Evolutionary conservation across 2,113 vertebrate species (phyloP).

Genomic region (Chaetodon auriga): DNA sequence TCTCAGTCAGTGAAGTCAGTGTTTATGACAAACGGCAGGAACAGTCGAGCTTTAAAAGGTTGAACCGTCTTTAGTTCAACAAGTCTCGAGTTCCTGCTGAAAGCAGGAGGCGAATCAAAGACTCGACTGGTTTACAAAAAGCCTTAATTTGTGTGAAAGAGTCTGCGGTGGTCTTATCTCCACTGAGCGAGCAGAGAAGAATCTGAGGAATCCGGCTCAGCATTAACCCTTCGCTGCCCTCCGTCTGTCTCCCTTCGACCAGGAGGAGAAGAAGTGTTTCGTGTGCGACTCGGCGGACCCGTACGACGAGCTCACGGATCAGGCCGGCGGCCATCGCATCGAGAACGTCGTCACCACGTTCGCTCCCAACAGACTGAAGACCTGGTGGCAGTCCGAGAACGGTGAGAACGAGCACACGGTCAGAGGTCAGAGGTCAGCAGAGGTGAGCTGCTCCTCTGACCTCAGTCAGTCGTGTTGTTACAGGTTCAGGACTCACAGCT

Average conservation of each 20-base stretch:
- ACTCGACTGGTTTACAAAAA: no score
- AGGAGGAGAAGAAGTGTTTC: constrained; percentile 97
- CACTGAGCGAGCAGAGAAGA: constrained; percentile 27
- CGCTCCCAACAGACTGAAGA: constrained; percentile 93
- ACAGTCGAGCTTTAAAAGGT: no score
- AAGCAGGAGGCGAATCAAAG: no score
- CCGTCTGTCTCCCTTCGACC: no score
- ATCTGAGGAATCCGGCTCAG: constrained; percentile 59
- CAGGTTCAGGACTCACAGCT: background rate
- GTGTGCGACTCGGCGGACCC: constrained; percentile 87
- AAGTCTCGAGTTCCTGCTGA: no score
- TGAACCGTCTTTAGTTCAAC: no score
- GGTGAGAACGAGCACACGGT: constrained; percentile 82
- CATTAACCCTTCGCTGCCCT: constrained; percentile 20
- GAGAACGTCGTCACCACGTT: constrained; percentile 97
- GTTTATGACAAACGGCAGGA: no score
- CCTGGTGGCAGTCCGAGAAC: constrained; percentile 99
- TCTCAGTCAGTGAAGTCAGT: no score
- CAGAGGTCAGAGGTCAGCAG: constrained; percentile 15
- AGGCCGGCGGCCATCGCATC: constrained; percentile 89
- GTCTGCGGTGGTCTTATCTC: constrained; percentile 18
- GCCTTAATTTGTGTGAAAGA: no score
- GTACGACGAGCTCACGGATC: constrained; percentile 84
- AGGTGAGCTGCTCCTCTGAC: background rate
- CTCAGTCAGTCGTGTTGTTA: background rate